These are phyloP conservation scores for Hemibagrus wyckioides DNA, from an alignment of 2,113 vertebrate species.

Conservation along the genomic window DNA sequence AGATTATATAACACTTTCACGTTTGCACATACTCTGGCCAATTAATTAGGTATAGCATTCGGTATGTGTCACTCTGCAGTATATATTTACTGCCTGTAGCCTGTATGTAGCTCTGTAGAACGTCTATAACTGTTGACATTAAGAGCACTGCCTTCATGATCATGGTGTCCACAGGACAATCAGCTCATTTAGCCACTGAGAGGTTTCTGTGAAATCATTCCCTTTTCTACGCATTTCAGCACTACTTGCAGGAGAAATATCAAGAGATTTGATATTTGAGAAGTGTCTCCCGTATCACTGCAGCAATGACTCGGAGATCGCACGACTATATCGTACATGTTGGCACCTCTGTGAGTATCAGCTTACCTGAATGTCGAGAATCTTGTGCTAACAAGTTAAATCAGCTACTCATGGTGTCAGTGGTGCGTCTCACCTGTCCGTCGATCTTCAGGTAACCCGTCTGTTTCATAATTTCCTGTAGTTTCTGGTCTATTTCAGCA, in stretches of 20 bases:
- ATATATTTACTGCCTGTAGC: neutral
- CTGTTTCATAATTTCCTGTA: conserved; percentile 96
- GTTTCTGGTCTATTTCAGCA: conserved; percentile 92
- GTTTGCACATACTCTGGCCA: neutral
- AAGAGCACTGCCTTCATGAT: neutral
- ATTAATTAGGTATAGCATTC: neutral
- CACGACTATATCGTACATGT: neutral
- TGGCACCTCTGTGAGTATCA: neutral
- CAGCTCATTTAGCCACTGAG: no score
- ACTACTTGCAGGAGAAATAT: no score
- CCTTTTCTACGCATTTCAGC: neutral
- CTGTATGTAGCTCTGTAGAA: neutral
- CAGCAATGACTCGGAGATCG: neutral
- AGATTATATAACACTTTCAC: neutral
- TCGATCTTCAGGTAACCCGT: conserved; percentile 91
- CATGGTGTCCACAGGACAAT: no score
- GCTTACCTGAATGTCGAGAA: neutral
- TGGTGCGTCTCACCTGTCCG: conserved; percentile 80
- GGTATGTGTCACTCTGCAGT: neutral
- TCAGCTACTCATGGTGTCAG: neutral
- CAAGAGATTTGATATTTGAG: no score
- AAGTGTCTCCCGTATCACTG: neutral
- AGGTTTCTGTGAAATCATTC: no score
- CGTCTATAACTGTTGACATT: neutral
- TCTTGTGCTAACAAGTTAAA: neutral